Base-by-base conservation (phyloP, 2,797 vertebrate species). In the Bryconaethiops microstoma region DNA sequence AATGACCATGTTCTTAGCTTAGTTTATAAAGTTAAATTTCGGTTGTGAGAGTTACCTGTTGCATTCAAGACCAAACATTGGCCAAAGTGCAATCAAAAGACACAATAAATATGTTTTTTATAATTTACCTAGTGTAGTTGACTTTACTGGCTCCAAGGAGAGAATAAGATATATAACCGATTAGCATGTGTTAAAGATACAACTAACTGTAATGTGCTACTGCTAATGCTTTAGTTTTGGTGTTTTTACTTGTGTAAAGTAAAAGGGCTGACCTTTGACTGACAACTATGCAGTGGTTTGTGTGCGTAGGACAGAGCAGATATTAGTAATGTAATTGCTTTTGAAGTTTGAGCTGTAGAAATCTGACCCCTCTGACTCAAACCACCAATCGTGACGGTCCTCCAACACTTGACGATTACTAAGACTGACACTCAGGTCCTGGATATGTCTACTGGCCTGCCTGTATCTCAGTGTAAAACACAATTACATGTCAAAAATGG, bases 351-450 rank as follows among this genome's bases (percentile, higher is more conserved):
- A 83, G 87, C 71, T 72, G 86, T 40, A 70, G 84, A 89, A 79
- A 29, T 81, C 83, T 90, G 92, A 93, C 91, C 91, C 91, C 91
- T 88, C 90, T 90, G 87, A 90, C 86, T 91, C 88, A 88, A 90
- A 84, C 87, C 92, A 91, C 87, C 92, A 91, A 90, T 92, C 90
- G 90, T 83, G 87, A 60, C 71, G 81, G 80, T 69, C 82, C 87
- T 81, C 84, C 78, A 85, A 65, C 75, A 85, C 80, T 78, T 88
- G 86, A 89, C 83, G 82, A 82, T 81, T 86, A 88, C 83, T 7
- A 64, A 88, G 78, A 85, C 87, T 80, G 88, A 91, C 90, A 89
- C 81, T 76, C 64, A 57, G 90, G 89, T 48, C 90, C 85, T 86
- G 90, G 88, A 91, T 89, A 88, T 87, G 89, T 91, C 91, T 90